Evolutionary conservation across 2,888 invertebrate species (phyloP).

Genomic region (Yponomeuta cagnagella): DNA sequence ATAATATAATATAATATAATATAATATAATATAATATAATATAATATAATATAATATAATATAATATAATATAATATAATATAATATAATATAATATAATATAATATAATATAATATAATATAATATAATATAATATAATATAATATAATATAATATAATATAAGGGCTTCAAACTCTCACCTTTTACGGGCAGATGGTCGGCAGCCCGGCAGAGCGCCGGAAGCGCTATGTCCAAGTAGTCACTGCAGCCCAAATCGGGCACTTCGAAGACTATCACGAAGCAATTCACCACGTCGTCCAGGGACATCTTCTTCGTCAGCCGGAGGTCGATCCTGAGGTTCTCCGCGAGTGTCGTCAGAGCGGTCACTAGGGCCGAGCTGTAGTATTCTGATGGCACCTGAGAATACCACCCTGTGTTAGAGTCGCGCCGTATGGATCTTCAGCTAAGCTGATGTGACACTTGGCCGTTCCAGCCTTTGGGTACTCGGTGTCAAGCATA

Average conservation of each 20-base stretch:
- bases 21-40: too few relatives aligned
- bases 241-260: constrained; percentile 84
- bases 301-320: constrained; percentile 66
- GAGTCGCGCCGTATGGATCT: background rate
- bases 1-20: too few relatives aligned
- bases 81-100: too few relatives aligned
- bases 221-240: constrained; percentile 88
- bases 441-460: too few relatives aligned
- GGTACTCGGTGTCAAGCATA: too few relatives aligned
- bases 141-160: too few relatives aligned
- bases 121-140: too few relatives aligned
- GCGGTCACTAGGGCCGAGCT: constrained; percentile 84
- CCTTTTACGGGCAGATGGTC: constrained; percentile 81
- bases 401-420: constrained; percentile 13
- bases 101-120: too few relatives aligned
- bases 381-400: constrained; percentile 69
- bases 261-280: constrained; percentile 86
- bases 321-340: constrained; percentile 82
- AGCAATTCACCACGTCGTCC: constrained; percentile 77
- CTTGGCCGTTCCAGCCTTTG: too few relatives aligned
- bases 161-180: constrained; percentile 22
- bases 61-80: too few relatives aligned
- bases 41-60: too few relatives aligned
- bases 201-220: constrained; percentile 85
- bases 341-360: constrained; percentile 81